phyloP scores from a whole-genome alignment of 2,113 vertebrate genomes.

The Cyanistes caeruleus region DNA sequence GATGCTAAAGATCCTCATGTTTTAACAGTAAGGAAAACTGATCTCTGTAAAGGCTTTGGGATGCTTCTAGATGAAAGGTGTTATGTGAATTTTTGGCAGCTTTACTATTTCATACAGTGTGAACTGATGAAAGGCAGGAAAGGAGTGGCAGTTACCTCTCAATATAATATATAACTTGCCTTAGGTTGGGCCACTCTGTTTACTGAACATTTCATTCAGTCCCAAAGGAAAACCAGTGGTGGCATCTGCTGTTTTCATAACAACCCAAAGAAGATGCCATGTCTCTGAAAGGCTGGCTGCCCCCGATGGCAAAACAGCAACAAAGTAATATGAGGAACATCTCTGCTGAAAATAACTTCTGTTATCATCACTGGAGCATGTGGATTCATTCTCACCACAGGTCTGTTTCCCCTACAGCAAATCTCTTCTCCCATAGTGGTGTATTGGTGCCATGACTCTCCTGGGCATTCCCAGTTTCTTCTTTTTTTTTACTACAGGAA shows the following conservation, averaged over 20 bases:
- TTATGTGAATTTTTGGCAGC: background rate
- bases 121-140: background rate
- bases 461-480: background rate
- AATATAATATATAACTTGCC: background rate
- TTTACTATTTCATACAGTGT: background rate
- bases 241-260: conserved; percentile 62
- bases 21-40: background rate
- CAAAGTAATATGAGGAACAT: conserved; percentile 3
- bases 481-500: background rate
- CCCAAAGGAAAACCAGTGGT: conserved; percentile 59
- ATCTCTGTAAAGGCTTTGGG: background rate
- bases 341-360: conserved; percentile 43
- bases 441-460: background rate
- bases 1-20: background rate
- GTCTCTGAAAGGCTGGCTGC: background rate
- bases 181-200: background rate
- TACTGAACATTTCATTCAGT: conserved; percentile 9
- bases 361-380: background rate
- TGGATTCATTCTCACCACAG: conserved; percentile 3
- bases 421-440: background rate
- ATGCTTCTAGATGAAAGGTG: background rate
- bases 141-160: background rate
- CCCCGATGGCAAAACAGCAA: background rate
- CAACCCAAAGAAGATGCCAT: conserved; percentile 22
- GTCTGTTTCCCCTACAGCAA: background rate